These are phyloP conservation scores for Drosophila nikananu DNA, from an alignment of 1,140 invertebrate species.

Conservation along the genomic window DNA sequence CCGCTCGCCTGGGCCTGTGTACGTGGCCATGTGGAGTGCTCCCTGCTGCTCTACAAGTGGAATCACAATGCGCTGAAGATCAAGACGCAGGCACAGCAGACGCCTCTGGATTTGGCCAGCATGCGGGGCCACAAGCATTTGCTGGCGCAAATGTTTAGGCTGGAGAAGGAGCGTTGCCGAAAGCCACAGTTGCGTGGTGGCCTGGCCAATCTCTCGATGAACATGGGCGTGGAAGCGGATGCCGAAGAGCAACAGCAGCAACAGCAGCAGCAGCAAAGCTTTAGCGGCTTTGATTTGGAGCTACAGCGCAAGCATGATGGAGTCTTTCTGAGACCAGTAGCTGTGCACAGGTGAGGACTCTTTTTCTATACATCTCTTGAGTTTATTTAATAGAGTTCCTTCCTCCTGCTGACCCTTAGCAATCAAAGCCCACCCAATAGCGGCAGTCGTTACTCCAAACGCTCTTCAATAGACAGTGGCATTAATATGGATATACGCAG, in stretches of 20 bases:
- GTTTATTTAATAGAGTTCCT: neutral
- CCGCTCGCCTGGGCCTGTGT: constrained; percentile 96
- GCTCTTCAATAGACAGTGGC: constrained; percentile 94
- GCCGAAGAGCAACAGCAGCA: constrained; percentile 40
- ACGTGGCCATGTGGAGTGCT: constrained; percentile 93
- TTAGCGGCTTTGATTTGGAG: constrained; percentile 62
- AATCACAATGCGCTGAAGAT: constrained; percentile 90
- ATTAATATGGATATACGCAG: constrained; percentile 89
- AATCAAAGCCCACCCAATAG: constrained; percentile 84
- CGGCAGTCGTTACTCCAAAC: constrained; percentile 88
- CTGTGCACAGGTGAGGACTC: constrained; percentile 85
- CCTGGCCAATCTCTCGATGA: constrained; percentile 73
- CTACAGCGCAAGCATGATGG: constrained; percentile 86
- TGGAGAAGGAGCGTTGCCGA: constrained; percentile 74
- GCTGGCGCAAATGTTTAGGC: constrained; percentile 66
- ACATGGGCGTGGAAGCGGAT: constrained; percentile 50
- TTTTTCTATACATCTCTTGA: neutral
- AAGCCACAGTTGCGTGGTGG: constrained; percentile 69
- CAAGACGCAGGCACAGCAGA: constrained; percentile 86
- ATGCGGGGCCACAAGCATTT: constrained; percentile 71
- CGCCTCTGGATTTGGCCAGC: constrained; percentile 75
- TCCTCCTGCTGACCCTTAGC: constrained; percentile 29
- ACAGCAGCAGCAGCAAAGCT: constrained; percentile 41
- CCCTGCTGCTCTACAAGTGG: constrained; percentile 94
- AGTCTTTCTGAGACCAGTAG: constrained; percentile 88